Base-by-base conservation (phyloP, 2,888 invertebrate genomes). In the Agrilus cyanescens region DNA sequence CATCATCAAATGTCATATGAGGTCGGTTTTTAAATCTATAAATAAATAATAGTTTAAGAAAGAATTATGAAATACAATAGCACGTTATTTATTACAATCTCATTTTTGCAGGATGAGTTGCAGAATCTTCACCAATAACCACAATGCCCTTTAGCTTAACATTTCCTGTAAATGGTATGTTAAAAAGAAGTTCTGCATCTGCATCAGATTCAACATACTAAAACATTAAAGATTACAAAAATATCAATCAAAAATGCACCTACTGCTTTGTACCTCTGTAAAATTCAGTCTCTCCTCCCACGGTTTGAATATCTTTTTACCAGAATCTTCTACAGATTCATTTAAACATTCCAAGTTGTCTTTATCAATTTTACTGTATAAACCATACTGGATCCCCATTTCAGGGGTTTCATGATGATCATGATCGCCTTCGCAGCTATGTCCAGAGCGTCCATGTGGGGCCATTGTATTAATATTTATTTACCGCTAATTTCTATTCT, bases 181-280 rank as follows among this genome's bases (percentile, higher is more conserved):
- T 96, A 62, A 98, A 93, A 3, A 98, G 70, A 4, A 98, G 70
- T 68, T 98, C 97, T 66, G 89, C 88, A 69, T 97, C 97, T 1
- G 80, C 85, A 74, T 97, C 97, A 70, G 96, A 96, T 67, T 91
- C 85, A 1, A 97, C 96, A 75, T 73, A 90, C 93, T 95, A 65
- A 16, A 71, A 48, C 48, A 53, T 67, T 67, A 52, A 46, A 46
- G 53, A 49, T 46, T 47, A 38, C 14, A 31, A 13, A n/a, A 1
- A 1, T 33, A 41, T 39, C 41, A 50, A 25, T 37, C 30, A n/a
- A 15, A 4, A 32, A 25, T 18, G 6, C n/a, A 30, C 36, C 33
- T 33, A 18, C n/a, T 16, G n/a, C n/a, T n/a, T n/a, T n/a, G 64
- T 67, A 93, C 93, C 65, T 82, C 74, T 47, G 75, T 77, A 49